Conservation (phyloP, 2,797 vertebrate species). For the Tenualosa thibaudeaui region DNA sequence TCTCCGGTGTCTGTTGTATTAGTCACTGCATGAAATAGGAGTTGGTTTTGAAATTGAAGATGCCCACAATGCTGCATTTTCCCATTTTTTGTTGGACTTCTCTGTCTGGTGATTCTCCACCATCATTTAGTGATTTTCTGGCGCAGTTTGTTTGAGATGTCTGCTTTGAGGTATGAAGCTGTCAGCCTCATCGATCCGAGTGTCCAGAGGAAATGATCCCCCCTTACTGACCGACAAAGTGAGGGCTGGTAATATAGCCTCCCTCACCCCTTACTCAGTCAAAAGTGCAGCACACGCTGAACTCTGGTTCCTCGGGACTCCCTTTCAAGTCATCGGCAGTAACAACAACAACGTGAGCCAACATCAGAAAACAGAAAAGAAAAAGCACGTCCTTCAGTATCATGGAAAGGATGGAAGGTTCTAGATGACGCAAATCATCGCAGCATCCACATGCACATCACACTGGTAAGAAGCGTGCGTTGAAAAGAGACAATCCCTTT, state of each 20-base stretch:
- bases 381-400: slow-evolving; percentile 23
- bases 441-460: slow-evolving; percentile 43
- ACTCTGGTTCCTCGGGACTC: background rate
- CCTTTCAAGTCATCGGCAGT: background rate
- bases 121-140: background rate
- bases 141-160: background rate
- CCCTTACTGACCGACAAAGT: background rate
- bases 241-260: background rate
- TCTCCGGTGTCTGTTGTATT: background rate
- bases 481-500: slow-evolving; percentile 54
- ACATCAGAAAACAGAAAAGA: background rate
- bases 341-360: background rate
- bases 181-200: slow-evolving; percentile 1
- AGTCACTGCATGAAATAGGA: background rate
- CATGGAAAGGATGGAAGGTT: slow-evolving; percentile 47
- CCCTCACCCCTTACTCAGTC: background rate
- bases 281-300: background rate
- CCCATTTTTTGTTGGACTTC: background rate
- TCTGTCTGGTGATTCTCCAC: background rate
- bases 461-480: slow-evolving; percentile 31
- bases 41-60: background rate
- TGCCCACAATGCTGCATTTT: background rate
- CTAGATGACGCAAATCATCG: slow-evolving; percentile 53
- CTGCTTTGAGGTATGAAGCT: slow-evolving; percentile 24
- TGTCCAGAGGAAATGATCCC: background rate